A percentile compares a stretch with the other conserved stretches of the same genome.
These are phyloP conservation scores for Zosterops borbonicus DNA, from an alignment of 2,113 vertebrate species.

Conservation along the genomic window DNA sequence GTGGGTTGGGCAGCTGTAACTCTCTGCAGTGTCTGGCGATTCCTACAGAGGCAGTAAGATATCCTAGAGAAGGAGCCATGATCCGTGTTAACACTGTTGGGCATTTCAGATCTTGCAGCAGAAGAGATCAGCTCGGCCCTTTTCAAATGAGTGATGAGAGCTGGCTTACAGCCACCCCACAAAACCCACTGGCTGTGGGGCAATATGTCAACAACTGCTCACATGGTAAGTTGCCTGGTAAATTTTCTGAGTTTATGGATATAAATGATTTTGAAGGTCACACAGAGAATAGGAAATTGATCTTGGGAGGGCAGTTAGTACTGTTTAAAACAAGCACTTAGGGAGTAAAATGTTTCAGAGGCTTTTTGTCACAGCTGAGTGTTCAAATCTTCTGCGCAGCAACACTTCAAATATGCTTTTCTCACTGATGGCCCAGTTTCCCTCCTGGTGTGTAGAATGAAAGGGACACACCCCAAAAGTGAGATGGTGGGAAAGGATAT, in stretches of 20 bases:
- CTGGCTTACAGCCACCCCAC: conserved; percentile 80
- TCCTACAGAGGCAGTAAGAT: neutral
- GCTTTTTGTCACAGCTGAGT: neutral
- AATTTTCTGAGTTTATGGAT: neutral
- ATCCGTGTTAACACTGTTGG: rapidly evolving
- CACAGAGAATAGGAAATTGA: neutral
- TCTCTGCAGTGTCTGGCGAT: neutral
- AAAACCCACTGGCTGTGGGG: conserved; percentile 88
- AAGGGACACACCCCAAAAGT: neutral
- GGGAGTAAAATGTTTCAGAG: rapidly evolving
- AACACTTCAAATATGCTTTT: rapidly evolving
- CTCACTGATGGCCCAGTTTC: neutral
- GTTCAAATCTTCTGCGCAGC: neutral
- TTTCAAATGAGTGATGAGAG: conserved; percentile 83
- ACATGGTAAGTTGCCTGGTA: conserved; percentile 67
- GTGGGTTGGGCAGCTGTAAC: neutral
- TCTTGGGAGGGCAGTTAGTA: neutral
- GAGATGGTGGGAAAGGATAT: neutral
- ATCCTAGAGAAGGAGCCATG: neutral
- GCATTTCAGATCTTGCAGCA: conserved; percentile 84
- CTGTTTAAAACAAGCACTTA: neutral
- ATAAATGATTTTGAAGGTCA: neutral
- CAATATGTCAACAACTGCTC: conserved; percentile 97
- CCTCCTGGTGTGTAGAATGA: neutral
- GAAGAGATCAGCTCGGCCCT: conserved; percentile 85